phyloP scores from a whole-genome alignment of 2,888 invertebrate species.

The Podotricha telesiphe region DNA sequence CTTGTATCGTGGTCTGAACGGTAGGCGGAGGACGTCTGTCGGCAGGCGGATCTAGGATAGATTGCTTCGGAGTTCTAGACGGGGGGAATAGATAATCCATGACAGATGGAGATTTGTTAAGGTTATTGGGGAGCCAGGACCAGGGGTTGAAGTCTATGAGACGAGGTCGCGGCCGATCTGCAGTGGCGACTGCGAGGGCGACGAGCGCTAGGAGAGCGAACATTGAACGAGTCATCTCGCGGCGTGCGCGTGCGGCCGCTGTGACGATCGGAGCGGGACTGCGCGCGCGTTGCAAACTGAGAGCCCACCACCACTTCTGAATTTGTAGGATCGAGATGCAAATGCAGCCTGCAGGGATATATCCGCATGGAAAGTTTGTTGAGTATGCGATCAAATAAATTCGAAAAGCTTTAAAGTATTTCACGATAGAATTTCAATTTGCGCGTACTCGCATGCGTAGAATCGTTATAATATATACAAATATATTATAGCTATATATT shows the following conservation, averaged over 20 bases:
- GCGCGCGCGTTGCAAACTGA: slow-evolving; percentile 64
- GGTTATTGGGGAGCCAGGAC: slow-evolving; percentile 75
- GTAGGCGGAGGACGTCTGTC: slow-evolving; percentile 68
- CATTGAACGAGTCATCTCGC: slow-evolving; percentile 72
- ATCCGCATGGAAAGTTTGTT: slow-evolving; percentile 38
- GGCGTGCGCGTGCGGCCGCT: slow-evolving; percentile 77
- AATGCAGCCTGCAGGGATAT: slow-evolving; percentile 48
- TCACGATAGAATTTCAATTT: slow-evolving; percentile 28
- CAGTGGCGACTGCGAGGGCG: slow-evolving; percentile 58
- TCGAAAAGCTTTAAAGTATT: slow-evolving; percentile 29
- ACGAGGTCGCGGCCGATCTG: slow-evolving; percentile 70
- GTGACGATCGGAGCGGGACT: slow-evolving; percentile 77
- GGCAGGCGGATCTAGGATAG: slow-evolving; percentile 72
- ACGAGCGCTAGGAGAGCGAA: slow-evolving; percentile 72
- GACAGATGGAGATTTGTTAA: slow-evolving; percentile 75
- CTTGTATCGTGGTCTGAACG: slow-evolving; percentile 60
- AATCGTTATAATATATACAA: background rate
- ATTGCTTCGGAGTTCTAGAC: slow-evolving; percentile 79
- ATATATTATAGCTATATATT: too few relatives aligned
- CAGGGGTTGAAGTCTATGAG: slow-evolving; percentile 78
- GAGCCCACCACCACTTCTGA: slow-evolving; percentile 64
- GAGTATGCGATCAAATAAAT: slow-evolving; percentile 37
- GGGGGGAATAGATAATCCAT: slow-evolving; percentile 82
- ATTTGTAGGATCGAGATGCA: slow-evolving; percentile 61
- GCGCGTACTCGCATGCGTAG: background rate